Evolutionary conservation across 2,113 vertebrate genomes (phyloP), one percentile per base, ranked within the genome.

Genomic region (Dasyornis broadbenti): DNA sequence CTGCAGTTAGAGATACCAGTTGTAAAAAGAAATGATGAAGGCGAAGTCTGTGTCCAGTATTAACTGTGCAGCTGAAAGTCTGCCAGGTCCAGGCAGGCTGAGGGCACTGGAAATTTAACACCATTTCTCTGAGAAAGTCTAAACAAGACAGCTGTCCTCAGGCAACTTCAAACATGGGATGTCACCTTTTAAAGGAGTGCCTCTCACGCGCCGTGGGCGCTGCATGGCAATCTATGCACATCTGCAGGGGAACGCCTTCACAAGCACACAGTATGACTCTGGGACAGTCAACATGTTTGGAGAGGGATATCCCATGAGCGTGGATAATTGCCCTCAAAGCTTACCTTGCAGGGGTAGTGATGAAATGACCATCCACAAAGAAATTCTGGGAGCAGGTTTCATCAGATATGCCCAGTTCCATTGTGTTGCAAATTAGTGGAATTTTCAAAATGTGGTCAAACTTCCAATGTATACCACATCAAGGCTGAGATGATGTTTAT

Each of bases 41-140:
- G 45, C 1, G 3, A 79, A 90, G 47, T 71, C 50, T 82, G 47
- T 65, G 66, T 61, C 78, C 37, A 22, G 20, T 45, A 44, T 63
- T 88, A 87, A 82, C 65, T 28, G 47, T 37, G 61, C 94, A 81
- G n/a, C 63, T 44, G 63, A 96, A 40, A 16, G 10, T 92, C 69
- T 92, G 47, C 24, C 72, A 88, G 82, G 50, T 65, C 27, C 39
- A 60, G 82, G 59, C 56, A 94, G 65, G 16, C 56, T 73, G 23
- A 82, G 56, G 53, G 50, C 3, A 4, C 72, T 82, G 42, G 53
- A 75, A 75, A 95, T 49, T 53, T 50, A 93, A 45, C 49, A 42
- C 28, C 9, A 10, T 13, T 64, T 31, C 49, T 31, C 57, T 88
- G 76, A 86, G 81, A 85, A 76, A 75, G 40, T 45, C 66, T 54